phyloP scores from a whole-genome alignment of 92 coral and sea anemone species.

The Scolanthus callimorphus region DNA sequence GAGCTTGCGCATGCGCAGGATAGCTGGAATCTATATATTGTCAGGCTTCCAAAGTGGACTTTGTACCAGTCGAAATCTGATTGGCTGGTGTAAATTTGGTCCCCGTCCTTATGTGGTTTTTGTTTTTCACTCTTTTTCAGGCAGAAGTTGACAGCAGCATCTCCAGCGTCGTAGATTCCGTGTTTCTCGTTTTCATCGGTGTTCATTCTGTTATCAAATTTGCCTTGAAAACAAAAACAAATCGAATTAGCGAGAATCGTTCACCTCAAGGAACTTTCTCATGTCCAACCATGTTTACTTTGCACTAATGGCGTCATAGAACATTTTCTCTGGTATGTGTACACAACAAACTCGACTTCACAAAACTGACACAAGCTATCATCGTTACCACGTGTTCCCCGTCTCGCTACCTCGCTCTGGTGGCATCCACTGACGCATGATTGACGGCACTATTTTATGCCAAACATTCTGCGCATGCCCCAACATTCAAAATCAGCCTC shows the following conservation, averaged over 20 bases:
- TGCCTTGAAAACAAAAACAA: conserved; percentile 20
- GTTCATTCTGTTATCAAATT: conserved; percentile 59
- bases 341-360: too few species aligned
- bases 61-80: conserved; percentile 77
- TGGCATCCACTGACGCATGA: too few species aligned
- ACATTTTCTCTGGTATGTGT: too few species aligned
- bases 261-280: neutral
- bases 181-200: conserved; percentile 56
- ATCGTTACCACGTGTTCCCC: too few species aligned
- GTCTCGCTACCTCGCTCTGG: too few species aligned
- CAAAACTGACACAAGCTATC: too few species aligned
- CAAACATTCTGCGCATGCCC: too few species aligned
- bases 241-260: neutral
- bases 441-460: too few species aligned
- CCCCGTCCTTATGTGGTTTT: conserved; percentile 27
- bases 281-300: too few species aligned
- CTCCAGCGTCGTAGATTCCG: conserved; percentile 95
- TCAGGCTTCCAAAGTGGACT: conserved; percentile 85
- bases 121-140: conserved; percentile 62
- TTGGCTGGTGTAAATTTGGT: conserved; percentile 76
- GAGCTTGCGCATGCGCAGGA: conserved; percentile 66
- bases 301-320: too few species aligned
- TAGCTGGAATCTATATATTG: conserved; percentile 74
- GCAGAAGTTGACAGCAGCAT: conserved; percentile 89
- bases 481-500: too few species aligned